Percentiles rank a stretch among this genome's conserved stretches.
phyloP scores from a whole-genome alignment of 2,113 vertebrate species.

The Sterna hirundo region DNA sequence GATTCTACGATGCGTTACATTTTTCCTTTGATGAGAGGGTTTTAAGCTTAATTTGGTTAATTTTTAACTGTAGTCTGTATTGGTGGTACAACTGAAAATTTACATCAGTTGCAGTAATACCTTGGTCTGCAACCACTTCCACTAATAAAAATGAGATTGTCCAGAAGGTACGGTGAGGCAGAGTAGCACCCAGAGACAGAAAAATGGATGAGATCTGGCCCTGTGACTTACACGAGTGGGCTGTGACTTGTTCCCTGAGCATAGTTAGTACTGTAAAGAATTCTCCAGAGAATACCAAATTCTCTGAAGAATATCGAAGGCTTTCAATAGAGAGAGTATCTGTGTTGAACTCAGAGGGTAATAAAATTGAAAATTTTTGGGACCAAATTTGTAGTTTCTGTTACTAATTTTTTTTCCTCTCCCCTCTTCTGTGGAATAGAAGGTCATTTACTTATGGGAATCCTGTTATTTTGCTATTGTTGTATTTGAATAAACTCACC shows the following conservation, averaged over 20 bases:
- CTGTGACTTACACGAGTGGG: conserved; percentile 12
- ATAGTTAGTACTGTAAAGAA: not conserved
- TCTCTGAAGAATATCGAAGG: not conserved
- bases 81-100: conserved; percentile 26
- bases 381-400: conserved; percentile 42
- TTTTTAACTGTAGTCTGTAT: conserved; percentile 40
- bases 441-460: conserved; percentile 8
- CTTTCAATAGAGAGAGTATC: not conserved
- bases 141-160: not conserved
- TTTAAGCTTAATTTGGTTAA: conserved; percentile 23
- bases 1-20: not conserved
- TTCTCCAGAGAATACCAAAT: not conserved
- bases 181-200: not conserved
- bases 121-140: not conserved
- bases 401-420: conserved; percentile 32
- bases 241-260: conserved; percentile 35
- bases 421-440: not conserved
- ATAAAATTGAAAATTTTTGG: not conserved
- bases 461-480: conserved; percentile 57
- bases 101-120: not conserved
- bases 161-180: not conserved
- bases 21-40: not conserved
- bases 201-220: not conserved
- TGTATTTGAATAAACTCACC: conserved; percentile 69
- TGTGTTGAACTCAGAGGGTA: not conserved